phyloP scores from a whole-genome alignment of 2,797 vertebrate species.

The Philypnodon macrostomus region DNA sequence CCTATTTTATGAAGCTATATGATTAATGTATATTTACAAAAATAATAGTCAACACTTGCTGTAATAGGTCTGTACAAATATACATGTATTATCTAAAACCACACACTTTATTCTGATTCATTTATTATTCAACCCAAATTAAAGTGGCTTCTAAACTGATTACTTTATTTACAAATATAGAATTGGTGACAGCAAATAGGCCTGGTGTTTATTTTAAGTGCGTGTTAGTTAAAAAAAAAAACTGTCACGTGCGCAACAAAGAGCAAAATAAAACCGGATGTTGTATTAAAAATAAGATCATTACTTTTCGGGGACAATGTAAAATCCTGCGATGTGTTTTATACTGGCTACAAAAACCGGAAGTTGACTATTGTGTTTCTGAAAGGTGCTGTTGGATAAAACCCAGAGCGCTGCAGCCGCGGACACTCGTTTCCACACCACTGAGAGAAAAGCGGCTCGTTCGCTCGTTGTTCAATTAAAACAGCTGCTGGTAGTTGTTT shows the following conservation, averaged over 20 bases:
- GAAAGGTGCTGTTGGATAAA: conserved; percentile 4
- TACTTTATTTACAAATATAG: too few relatives aligned
- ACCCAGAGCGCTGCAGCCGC: conserved; percentile 17
- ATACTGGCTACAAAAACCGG: conserved; percentile 22
- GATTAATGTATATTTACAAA: too few relatives aligned
- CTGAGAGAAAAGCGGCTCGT: background rate
- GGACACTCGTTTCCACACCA: background rate
- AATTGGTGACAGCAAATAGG: too few relatives aligned
- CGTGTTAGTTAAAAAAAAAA: background rate
- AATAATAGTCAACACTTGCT: too few relatives aligned
- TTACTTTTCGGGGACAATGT: background rate
- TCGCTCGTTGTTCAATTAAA: background rate
- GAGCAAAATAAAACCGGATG: conserved; percentile 3
- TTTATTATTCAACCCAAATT: too few relatives aligned
- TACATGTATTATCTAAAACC: too few relatives aligned
- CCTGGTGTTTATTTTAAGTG: background rate
- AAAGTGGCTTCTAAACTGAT: too few relatives aligned
- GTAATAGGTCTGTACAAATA: too few relatives aligned
- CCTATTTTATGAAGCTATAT: too few relatives aligned
- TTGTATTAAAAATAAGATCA: background rate
- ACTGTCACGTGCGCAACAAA: background rate
- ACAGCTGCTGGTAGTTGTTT: background rate
- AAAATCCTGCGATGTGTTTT: conserved; percentile 18
- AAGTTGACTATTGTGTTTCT: background rate
- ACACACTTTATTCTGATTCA: too few relatives aligned